Percentiles rank a stretch among this genome's conserved stretches.
phyloP scores from a whole-genome alignment of 2,113 vertebrate genomes.

The Haplochromis vanheusdeni region DNA sequence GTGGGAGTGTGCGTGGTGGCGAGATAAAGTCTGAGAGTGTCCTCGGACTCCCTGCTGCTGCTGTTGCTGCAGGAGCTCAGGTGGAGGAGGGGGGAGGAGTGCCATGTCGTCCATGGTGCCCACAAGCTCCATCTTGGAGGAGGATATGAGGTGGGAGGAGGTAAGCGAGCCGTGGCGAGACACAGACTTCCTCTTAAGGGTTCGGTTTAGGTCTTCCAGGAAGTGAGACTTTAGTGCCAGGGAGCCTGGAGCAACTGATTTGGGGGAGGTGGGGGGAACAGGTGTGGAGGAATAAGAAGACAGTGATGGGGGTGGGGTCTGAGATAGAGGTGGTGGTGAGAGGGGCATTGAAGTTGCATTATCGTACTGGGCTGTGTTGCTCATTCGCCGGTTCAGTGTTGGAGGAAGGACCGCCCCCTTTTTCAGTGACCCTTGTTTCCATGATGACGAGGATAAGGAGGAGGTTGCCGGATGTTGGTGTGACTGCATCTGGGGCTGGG shows the following conservation, averaged over 20 bases:
- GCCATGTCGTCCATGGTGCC: slow-evolving; percentile 98
- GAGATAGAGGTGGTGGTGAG: slow-evolving; percentile 51
- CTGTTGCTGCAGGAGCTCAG: slow-evolving; percentile 79
- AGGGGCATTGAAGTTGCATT: slow-evolving; percentile 25
- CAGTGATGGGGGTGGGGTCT: slow-evolving; percentile 68
- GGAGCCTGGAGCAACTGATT: slow-evolving; percentile 59
- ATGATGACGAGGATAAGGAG: slow-evolving; percentile 23
- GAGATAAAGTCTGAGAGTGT: slow-evolving; percentile 60
- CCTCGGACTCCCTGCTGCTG: slow-evolving; percentile 51
- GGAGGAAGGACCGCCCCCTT: slow-evolving; percentile 76
- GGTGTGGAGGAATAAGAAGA: slow-evolving; percentile 58
- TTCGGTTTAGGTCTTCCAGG: slow-evolving; percentile 96
- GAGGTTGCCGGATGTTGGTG: neutral
- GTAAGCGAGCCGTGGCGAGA: slow-evolving; percentile 88
- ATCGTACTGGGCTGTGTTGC: slow-evolving; percentile 71
- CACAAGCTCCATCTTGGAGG: slow-evolving; percentile 78
- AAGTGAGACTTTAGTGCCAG: slow-evolving; percentile 89
- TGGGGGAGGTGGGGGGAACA: slow-evolving; percentile 85
- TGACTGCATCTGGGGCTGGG: slow-evolving; percentile 80
- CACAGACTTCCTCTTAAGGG: slow-evolving; percentile 94
- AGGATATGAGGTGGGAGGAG: slow-evolving; percentile 70
- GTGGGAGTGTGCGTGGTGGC: slow-evolving; percentile 64
- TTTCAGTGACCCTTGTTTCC: slow-evolving; percentile 82
- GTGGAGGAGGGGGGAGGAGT: slow-evolving; percentile 84
- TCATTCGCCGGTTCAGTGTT: slow-evolving; percentile 78